Evolutionary conservation across 2,888 invertebrate genomes (phyloP).

Genomic region (Ecdyonurus torrentis): DNA sequence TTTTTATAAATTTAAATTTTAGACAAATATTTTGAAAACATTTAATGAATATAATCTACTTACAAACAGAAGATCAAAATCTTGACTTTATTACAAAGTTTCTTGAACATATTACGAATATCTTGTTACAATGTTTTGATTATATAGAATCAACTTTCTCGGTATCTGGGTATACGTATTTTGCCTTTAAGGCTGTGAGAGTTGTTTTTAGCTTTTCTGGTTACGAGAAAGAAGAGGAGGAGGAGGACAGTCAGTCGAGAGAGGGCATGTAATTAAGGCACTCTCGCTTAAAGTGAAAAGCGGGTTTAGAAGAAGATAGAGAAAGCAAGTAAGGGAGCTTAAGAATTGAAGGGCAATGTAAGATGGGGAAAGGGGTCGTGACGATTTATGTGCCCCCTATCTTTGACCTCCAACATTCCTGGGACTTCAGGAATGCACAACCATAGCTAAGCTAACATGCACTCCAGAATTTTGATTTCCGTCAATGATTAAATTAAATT

Average conservation of each 20-base stretch:
- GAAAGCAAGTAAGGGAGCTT: not conserved
- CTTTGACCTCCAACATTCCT: not conserved
- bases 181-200: too few relatives aligned
- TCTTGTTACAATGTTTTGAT: not conserved
- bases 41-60: too few relatives aligned
- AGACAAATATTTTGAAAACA: too few relatives aligned
- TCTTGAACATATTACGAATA: too few relatives aligned
- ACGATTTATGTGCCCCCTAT: not conserved
- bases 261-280: not conserved
- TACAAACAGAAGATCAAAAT: too few relatives aligned
- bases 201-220: too few relatives aligned
- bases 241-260: too few relatives aligned
- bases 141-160: not conserved
- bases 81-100: too few relatives aligned
- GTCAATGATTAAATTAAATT: not conserved
- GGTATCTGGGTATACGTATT: too few relatives aligned
- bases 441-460: not conserved
- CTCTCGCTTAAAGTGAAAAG: not conserved
- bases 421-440: not conserved
- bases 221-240: too few relatives aligned
- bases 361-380: not conserved
- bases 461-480: not conserved
- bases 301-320: not conserved
- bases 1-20: too few relatives aligned
- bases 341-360: not conserved